Base-by-base conservation (phyloP, 2,888 invertebrate species). In the Philaethria dido region DNA sequence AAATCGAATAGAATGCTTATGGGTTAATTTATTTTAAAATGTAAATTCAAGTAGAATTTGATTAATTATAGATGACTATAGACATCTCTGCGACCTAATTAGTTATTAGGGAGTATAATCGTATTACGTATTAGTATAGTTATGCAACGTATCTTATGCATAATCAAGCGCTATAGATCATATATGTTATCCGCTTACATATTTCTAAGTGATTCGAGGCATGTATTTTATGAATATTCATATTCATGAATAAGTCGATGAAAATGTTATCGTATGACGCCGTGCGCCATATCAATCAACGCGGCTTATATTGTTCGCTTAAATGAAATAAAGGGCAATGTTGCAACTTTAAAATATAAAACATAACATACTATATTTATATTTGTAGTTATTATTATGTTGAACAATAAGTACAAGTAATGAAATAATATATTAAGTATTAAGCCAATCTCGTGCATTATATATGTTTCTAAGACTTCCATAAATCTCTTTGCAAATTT, bases 401-500 rank as follows among this genome's bases (percentile, higher is more conserved):
- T 6, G 8, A 11, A 5, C 8, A 14, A 2, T 18, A 20, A 39
- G 33, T 29, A 47, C 4, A 33, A 29, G 13, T 18, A 33, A 6
- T 55, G 22, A 14, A 25, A 33, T 61, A 29, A 29, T 18, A 42
- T 59, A 57, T 68, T 62, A 76, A n/a, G 71, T 47, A 50, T 64
- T 72, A 60, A 75, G 44, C 78, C 78, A 82, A 64, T 75, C 76
- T 25, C 82, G 77, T 44, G 76, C 72, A 47, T 81, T 80, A 62
- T 81, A 82, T 33, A 78, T 54, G n/a, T 68, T 64, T 70, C 39
- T 77, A 29, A 25, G 50, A 22, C 65, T 68, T 2, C 69, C 69
- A n/a, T 79, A 78, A 55, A 81, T 44, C 63, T 75, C 74, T 74
- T 88, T 89, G 69, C 91, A 92, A 65, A 91, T 71, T 74, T 92